phyloP scores from a whole-genome alignment of 2,797 vertebrate genomes.

The Anniella stebbinsi region DNA sequence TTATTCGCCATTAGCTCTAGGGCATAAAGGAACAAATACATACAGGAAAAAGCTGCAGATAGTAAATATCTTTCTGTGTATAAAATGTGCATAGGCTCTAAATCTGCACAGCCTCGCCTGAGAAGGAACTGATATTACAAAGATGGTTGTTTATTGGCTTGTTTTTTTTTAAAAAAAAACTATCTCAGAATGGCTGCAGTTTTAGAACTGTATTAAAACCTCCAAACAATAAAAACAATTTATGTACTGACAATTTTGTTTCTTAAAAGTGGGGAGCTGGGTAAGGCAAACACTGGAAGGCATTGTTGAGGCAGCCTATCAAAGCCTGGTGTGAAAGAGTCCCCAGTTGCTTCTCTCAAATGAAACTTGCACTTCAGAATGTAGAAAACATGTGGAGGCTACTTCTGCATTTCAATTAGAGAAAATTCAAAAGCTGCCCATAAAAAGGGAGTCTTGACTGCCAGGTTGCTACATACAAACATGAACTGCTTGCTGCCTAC shows the following conservation, averaged over 20 bases:
- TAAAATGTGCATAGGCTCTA: not conserved
- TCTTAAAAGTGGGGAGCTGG: not conserved
- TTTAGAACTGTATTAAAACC: not conserved
- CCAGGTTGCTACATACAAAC: conserved; percentile 66
- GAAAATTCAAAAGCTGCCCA: conserved; percentile 69
- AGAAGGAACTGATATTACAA: not conserved
- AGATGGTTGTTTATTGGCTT: not conserved
- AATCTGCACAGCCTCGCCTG: not conserved
- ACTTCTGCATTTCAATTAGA: conserved; percentile 81
- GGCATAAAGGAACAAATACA: conserved; percentile 41
- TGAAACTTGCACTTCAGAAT: conserved; percentile 45
- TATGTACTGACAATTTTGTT: not conserved
- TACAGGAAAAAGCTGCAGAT: conserved; percentile 54
- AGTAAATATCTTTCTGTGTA: conserved; percentile 53
- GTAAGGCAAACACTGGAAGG: not conserved
- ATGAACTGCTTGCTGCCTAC: conserved; percentile 67
- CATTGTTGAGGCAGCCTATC: conserved; percentile 33
- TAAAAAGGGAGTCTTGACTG: conserved; percentile 64
- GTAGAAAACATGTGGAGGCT: conserved; percentile 70
- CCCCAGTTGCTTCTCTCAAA: conserved; percentile 60
- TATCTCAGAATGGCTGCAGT: not conserved
- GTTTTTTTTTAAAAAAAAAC: not conserved
- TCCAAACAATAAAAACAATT: not conserved
- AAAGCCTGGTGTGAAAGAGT: conserved; percentile 5
- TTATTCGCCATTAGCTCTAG: conserved; percentile 15